Percentiles rank a stretch among this genome's conserved stretches.
These are phyloP conservation scores for Vannuccia rotundouncinata DNA, from an alignment of 2,888 invertebrate genomes.

Conservation along the genomic window DNA sequence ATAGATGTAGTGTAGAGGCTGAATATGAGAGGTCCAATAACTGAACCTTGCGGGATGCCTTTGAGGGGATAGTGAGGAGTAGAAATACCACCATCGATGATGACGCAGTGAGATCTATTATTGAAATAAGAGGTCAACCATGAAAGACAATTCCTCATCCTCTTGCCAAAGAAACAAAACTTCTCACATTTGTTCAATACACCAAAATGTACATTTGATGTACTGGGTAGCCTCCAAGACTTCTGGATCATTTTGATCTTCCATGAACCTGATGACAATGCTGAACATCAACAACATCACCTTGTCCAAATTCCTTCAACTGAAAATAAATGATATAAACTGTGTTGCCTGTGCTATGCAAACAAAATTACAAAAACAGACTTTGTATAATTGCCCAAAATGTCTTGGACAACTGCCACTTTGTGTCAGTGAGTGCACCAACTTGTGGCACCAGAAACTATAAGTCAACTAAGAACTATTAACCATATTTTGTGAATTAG, in stretches of 20 bases:
- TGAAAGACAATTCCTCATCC: slow-evolving; percentile 1
- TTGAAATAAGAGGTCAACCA: no score
- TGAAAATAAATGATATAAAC: not conserved
- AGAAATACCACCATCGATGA: no score
- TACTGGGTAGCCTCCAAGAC: slow-evolving; percentile 6
- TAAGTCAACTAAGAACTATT: slow-evolving; percentile 8
- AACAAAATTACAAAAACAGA: not conserved
- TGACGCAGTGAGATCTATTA: no score
- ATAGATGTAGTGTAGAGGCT: no score
- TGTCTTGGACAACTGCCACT: slow-evolving; percentile 3
- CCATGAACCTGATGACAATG: slow-evolving; percentile 9
- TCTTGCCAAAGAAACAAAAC: slow-evolving; percentile 6
- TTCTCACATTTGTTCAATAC: not conserved
- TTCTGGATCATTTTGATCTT: not conserved
- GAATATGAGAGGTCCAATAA: no score
- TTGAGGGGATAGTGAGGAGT: no score
- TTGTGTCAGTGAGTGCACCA: slow-evolving; percentile 21
- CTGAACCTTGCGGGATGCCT: no score
- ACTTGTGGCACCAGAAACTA: slow-evolving; percentile 20
- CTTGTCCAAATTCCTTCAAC: slow-evolving; percentile 13
- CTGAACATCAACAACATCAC: slow-evolving; percentile 23
- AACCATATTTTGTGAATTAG: not conserved
- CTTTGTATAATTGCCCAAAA: slow-evolving; percentile 16
- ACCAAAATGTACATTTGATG: slow-evolving; percentile 17
- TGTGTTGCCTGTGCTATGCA: not conserved